Evolutionary conservation across 2,113 vertebrate genomes (phyloP).

Genomic region (Climacteris rufus): DNA sequence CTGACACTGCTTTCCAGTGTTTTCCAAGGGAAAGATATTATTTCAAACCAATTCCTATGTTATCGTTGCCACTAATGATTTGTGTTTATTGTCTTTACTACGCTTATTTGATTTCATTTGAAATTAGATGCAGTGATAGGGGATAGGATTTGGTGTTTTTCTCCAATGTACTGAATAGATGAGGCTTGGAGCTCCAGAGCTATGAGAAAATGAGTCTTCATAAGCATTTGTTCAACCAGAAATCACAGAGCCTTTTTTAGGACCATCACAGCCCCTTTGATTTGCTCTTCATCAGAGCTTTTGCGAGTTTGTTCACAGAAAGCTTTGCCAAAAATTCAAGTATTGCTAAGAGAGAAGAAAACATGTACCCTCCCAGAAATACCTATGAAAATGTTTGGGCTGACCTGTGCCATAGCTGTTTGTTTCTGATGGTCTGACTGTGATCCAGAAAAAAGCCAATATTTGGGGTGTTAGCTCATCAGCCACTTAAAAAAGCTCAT

Average conservation of each 20-base stretch:
- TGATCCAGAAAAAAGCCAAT: background rate
- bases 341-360: background rate
- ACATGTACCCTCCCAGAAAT: background rate
- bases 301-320: background rate
- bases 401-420: background rate
- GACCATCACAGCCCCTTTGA: background rate
- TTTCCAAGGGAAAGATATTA: background rate
- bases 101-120: background rate
- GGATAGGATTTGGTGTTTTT: constrained; percentile 23
- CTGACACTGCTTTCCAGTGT: constrained; percentile 21
- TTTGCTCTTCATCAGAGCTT: constrained; percentile 1
- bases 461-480: background rate
- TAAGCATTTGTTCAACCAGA: constrained; percentile 37
- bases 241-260: constrained; percentile 21
- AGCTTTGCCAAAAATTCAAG: background rate
- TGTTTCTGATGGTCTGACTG: background rate
- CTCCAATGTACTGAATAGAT: constrained; percentile 5
- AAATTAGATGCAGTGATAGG: constrained; percentile 20
- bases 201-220: constrained; percentile 26
- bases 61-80: background rate
- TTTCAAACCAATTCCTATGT: constrained; percentile 3
- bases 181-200: constrained; percentile 17
- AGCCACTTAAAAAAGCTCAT: background rate
- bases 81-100: constrained; percentile 30
- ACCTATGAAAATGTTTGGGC: background rate